phyloP scores from a whole-genome alignment of 2,797 vertebrate genomes.

The Melanotaenia maccullochi region DNA sequence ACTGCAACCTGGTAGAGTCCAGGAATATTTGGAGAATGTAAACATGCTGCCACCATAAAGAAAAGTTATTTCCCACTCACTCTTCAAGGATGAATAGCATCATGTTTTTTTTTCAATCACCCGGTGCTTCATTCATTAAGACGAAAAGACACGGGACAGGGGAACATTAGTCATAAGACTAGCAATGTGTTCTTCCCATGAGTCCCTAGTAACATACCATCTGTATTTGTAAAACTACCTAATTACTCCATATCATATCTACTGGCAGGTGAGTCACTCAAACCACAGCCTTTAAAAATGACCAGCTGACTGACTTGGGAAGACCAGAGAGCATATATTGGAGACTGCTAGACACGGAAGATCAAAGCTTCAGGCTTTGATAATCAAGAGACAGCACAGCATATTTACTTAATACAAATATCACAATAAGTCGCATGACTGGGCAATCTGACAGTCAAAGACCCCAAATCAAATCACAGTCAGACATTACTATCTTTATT shows the following conservation, averaged over 20 bases:
- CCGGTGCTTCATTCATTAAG: slow-evolving; percentile 19
- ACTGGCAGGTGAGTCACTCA: slow-evolving; percentile 43
- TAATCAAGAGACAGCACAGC: neutral
- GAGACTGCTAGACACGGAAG: neutral
- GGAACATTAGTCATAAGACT: slow-evolving; percentile 46
- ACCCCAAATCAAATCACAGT: neutral
- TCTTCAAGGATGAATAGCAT: slow-evolving; percentile 24
- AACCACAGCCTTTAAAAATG: slow-evolving; percentile 17
- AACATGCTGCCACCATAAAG: slow-evolving; percentile 51
- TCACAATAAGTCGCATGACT: slow-evolving; percentile 15
- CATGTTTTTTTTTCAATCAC: slow-evolving; percentile 17
- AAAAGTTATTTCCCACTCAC: slow-evolving; percentile 8
- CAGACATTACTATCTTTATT: neutral
- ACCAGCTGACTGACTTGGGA: neutral
- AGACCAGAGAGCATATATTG: neutral
- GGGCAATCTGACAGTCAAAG: neutral
- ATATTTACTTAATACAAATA: neutral
- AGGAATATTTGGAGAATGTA: slow-evolving; percentile 59
- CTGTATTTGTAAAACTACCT: slow-evolving; percentile 20
- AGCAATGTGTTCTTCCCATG: slow-evolving; percentile 28
- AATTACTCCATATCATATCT: slow-evolving; percentile 42
- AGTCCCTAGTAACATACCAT: slow-evolving; percentile 49
- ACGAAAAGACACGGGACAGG: slow-evolving; percentile 8
- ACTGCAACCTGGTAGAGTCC: slow-evolving; percentile 42
- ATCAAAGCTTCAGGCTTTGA: slow-evolving; percentile 9